Percentiles rank a stretch among this genome's conserved stretches.
Conservation (phyloP, 2,888 invertebrate genomes). For the Perithous albicinctus region DNA sequence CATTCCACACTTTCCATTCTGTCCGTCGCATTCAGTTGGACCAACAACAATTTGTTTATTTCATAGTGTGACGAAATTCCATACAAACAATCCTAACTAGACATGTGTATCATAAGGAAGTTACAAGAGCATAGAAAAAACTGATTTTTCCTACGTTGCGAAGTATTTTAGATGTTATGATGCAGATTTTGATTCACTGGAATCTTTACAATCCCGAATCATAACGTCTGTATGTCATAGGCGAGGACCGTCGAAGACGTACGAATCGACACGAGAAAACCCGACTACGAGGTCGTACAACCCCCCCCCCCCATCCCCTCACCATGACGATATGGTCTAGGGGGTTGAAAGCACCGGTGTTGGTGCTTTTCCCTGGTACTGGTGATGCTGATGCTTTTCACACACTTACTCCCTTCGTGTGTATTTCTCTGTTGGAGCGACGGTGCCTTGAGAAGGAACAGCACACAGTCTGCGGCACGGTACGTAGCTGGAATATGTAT, state of each 20-base stretch:
- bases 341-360: slow-evolving; percentile 72
- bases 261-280: slow-evolving; percentile 80
- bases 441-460: slow-evolving; percentile 50
- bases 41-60: too few relatives aligned
- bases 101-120: background rate
- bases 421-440: slow-evolving; percentile 69
- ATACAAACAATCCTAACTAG: background rate
- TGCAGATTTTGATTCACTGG: background rate
- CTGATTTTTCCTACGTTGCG: background rate
- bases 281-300: slow-evolving; percentile 77
- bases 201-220: background rate
- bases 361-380: slow-evolving; percentile 68
- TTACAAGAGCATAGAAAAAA: background rate
- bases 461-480: slow-evolving; percentile 24
- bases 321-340: slow-evolving; percentile 64
- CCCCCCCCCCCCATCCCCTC: slow-evolving; percentile 76
- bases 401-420: slow-evolving; percentile 40
- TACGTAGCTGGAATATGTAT: slow-evolving; percentile 64
- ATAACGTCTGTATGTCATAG: slow-evolving; percentile 3
- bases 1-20: too few relatives aligned
- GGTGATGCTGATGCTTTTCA: slow-evolving; percentile 67
- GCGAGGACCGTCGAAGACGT: slow-evolving; percentile 77
- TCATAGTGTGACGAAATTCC: background rate
- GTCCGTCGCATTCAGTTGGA: too few relatives aligned
- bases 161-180: background rate